Base-by-base conservation (phyloP, 2,888 invertebrate genomes). In the Xanthia icteritia region DNA sequence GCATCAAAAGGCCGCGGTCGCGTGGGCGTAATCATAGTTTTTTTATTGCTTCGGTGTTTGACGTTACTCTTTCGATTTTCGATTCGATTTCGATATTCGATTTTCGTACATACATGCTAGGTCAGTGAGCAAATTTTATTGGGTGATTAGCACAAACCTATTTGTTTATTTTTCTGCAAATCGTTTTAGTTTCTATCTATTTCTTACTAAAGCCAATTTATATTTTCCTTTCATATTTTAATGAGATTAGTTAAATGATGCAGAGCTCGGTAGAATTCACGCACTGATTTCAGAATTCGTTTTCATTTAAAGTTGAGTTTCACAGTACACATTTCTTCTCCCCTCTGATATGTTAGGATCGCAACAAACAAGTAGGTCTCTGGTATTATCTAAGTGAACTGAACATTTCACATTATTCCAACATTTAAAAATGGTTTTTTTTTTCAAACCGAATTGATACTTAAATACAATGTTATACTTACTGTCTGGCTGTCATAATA, bases 1-100 rank as follows among this genome's bases (percentile, higher is more conserved):
- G 90, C 90, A 92, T 92, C 73, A 84, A 82, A 90, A 89, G 85
- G 89, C 88, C 87, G 89, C 83, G 90, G 87, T 95, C 93, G 94
- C 93, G 94, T 94, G 93, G 89, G 80, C 73, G 78, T 83, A 73
- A 89, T 87, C 83, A 79, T 84, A 83, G 65, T 75, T 80, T 81
- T 85, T 89, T 85, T 88, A 89, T 88, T 76, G 81, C 73, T 71
- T 73, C 67, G 77, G 86, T 81, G 77, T 76, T 72, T 61, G 69
- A 77, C 64, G 80, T 76, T 85, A 79, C 79, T 56, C 68, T 31
- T 31, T 31, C 31, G 31, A 31, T 31, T 31, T 31, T 31, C 31
- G 31, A 31, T 31, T 31, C 31, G 31, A n/a, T n/a, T n/a, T n/a
- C n/a, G n/a, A n/a, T 79, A 75, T 78, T 76, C 42, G 70, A 61